A percentile compares a stretch with the other conserved stretches of the same genome.
Evolutionary conservation across 2,888 invertebrate species (phyloP).

Genomic region (Anorthoa munda): DNA sequence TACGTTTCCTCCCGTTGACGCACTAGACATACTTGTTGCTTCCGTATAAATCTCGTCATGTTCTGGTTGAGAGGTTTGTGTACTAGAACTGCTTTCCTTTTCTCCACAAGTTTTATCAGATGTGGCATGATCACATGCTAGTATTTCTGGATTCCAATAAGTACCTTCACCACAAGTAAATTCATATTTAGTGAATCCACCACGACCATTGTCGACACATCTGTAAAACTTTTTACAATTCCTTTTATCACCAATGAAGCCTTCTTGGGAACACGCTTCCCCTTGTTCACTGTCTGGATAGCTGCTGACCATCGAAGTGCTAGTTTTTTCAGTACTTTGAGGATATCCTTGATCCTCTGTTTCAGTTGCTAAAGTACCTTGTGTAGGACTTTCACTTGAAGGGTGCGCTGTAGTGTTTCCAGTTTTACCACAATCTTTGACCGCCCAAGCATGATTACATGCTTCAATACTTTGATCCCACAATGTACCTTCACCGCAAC

Average conservation of each 20-base stretch:
- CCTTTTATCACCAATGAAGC: slow-evolving; percentile 92
- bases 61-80: slow-evolving; percentile 52
- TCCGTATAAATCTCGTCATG: slow-evolving; percentile 62
- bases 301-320: slow-evolving; percentile 19
- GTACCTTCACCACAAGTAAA: slow-evolving; percentile 94
- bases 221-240: slow-evolving; percentile 95
- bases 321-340: slow-evolving; percentile 47
- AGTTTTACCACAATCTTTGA: slow-evolving; percentile 60
- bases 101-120: slow-evolving; percentile 52
- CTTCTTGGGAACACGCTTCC: slow-evolving; percentile 52
- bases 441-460: slow-evolving; percentile 89
- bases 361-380: slow-evolving; percentile 23
- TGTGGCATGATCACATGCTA: slow-evolving; percentile 93
- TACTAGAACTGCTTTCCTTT: slow-evolving; percentile 55
- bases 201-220: slow-evolving; percentile 92
- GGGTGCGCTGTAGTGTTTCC: slow-evolving; percentile 52
- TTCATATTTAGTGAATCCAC: slow-evolving; percentile 92
- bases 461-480: slow-evolving; percentile 91
- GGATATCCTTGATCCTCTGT: slow-evolving; percentile 39
- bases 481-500: slow-evolving; percentile 90
- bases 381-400: slow-evolving; percentile 32
- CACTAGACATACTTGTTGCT: slow-evolving; percentile 56
- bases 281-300: slow-evolving; percentile 32
- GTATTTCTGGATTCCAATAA: slow-evolving; percentile 93
- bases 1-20: slow-evolving; percentile 43